Conservation (phyloP, 2,113 vertebrate species). For the Lanius collurio region DNA sequence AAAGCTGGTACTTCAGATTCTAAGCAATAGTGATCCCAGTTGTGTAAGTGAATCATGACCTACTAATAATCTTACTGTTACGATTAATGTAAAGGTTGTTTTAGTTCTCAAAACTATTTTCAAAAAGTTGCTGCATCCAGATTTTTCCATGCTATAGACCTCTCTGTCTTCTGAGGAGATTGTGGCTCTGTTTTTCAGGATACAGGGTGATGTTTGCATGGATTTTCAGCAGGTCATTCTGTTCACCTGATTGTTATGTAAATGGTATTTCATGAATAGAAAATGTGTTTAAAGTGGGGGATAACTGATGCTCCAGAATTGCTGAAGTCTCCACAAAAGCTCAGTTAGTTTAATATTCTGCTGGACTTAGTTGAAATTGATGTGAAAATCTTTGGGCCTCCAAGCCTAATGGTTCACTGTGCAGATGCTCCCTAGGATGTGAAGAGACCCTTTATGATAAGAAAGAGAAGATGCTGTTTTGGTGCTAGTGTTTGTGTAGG, state of each 20-base stretch:
- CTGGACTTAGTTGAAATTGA: background rate
- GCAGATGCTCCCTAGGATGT: background rate
- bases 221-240: background rate
- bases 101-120: background rate
- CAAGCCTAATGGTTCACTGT: background rate
- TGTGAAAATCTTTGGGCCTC: background rate
- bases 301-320: background rate
- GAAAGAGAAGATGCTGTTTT: background rate
- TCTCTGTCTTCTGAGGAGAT: background rate
- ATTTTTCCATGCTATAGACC: background rate
- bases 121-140: background rate
- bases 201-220: background rate
- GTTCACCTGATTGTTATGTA: background rate
- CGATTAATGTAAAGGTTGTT: background rate
- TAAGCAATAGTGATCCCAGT: background rate
- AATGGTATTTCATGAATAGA: background rate
- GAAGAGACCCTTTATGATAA: accelerated
- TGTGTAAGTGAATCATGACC: background rate
- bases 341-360: background rate
- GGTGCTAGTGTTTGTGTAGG: background rate
- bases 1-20: background rate
- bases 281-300: background rate
- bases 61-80: background rate
- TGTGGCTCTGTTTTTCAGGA: background rate
- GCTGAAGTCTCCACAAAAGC: background rate